Conservation (phyloP, 2,888 invertebrate genomes). For the Leptogaster cylindrica region DNA sequence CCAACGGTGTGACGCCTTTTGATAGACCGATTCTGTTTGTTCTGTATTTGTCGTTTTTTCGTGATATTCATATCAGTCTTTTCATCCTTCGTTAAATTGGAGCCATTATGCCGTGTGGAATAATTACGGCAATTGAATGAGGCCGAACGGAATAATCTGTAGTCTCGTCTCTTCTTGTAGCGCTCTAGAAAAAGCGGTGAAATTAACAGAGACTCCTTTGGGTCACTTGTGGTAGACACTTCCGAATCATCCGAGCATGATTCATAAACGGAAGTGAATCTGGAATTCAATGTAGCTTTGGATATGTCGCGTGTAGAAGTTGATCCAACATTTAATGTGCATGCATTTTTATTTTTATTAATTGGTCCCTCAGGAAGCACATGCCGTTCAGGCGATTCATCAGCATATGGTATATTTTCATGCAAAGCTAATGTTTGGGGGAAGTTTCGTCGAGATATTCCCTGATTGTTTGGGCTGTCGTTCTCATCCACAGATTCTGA, state of each 20-base stretch:
- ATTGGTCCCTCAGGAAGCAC: slow-evolving; percentile 19
- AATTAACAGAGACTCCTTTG: slow-evolving; percentile 58
- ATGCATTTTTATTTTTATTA: slow-evolving; percentile 43
- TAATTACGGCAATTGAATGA: slow-evolving; percentile 62
- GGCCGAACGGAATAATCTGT: slow-evolving; percentile 60
- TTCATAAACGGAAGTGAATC: slow-evolving; percentile 56
- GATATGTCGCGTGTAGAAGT: slow-evolving; percentile 47
- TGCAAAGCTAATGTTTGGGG: slow-evolving; percentile 60
- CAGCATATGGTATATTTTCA: slow-evolving; percentile 75
- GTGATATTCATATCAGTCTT: slow-evolving; percentile 82
- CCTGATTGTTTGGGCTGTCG: slow-evolving; percentile 58
- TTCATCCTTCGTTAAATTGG: slow-evolving; percentile 71
- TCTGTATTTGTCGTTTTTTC: slow-evolving; percentile 70
- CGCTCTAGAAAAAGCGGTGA: slow-evolving; percentile 60
- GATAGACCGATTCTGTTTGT: slow-evolving; percentile 68
- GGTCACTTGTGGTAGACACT: slow-evolving; percentile 58
- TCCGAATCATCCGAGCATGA: slow-evolving; percentile 56
- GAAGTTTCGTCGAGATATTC: slow-evolving; percentile 53
- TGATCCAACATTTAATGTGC: slow-evolving; percentile 46
- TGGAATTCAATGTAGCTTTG: slow-evolving; percentile 51
- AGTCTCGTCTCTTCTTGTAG: slow-evolving; percentile 59
- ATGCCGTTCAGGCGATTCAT: slow-evolving; percentile 68
- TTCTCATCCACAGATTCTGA: slow-evolving; percentile 67
- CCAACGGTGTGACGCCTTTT: slow-evolving; percentile 92
- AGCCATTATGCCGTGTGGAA: slow-evolving; percentile 60